A percentile compares a stretch with the other conserved stretches of the same genome.
Conservation (phyloP, 37 sponge, comb jelly and placozoan species). For the Corticium candelabrum region DNA sequence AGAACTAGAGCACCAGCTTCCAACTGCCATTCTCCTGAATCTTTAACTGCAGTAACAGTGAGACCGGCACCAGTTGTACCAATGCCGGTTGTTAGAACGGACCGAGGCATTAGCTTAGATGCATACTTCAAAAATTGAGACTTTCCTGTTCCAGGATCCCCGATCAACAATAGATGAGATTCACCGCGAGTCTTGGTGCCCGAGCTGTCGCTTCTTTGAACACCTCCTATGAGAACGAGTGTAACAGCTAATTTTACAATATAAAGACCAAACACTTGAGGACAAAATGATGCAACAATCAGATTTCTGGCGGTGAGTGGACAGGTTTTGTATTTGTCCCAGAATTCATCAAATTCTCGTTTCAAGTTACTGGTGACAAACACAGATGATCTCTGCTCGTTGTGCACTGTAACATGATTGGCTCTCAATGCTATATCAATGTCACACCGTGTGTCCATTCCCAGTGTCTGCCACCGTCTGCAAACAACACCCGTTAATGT, state of each 20-base stretch:
- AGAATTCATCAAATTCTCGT: constrained; percentile 19
- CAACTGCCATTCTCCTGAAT: constrained; percentile 83
- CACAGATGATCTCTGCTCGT: constrained; percentile 38
- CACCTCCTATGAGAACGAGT: constrained; percentile 72
- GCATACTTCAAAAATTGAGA: constrained; percentile 89
- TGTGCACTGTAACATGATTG: constrained; percentile 64
- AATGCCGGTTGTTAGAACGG: constrained; percentile 85
- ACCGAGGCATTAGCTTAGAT: constrained; percentile 62
- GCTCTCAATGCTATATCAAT: constrained; percentile 58
- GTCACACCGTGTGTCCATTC: constrained; percentile 26
- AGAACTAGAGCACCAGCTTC: constrained; percentile 89
- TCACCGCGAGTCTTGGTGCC: constrained; percentile 80
- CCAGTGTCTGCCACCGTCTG: constrained; percentile 44
- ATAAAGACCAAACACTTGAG: constrained; percentile 84
- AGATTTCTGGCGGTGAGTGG: constrained; percentile 45
- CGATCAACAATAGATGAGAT: constrained; percentile 78
- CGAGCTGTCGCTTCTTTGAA: constrained; percentile 52
- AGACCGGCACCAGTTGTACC: constrained; percentile 87
- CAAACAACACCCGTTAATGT: constrained; percentile 40
- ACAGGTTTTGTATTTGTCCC: constrained; percentile 7
- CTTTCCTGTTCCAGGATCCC: constrained; percentile 90
- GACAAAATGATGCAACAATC: constrained; percentile 76
- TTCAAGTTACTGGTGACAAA: constrained; percentile 49
- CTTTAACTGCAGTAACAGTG: constrained; percentile 88
- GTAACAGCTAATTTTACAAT: constrained; percentile 62